Base-by-base conservation (phyloP, 2,888 invertebrate species). In the Serripes groenlandicus region DNA sequence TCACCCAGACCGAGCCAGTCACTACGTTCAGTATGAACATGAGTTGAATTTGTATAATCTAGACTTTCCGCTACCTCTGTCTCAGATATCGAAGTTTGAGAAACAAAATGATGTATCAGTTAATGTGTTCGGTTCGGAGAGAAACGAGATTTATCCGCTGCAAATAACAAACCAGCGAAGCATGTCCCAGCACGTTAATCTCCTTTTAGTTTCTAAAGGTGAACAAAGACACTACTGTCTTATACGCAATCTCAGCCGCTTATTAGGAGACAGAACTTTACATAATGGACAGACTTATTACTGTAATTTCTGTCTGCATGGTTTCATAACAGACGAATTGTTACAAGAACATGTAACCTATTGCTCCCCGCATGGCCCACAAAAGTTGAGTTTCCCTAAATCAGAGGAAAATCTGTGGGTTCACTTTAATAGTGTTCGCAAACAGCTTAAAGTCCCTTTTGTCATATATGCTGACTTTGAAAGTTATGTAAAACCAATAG, bases 271-370 rank as follows among this genome's bases (percentile, higher is more conserved):
- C 35, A 75, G 80, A 64, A 75, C 80, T 1, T 30, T 28, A 11
- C 80, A 80, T 52, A 28, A 75, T 5, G 35, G 77, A 28, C 9
- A 60, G n/a, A 78, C 73, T 21, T 69, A 49, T 37, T 81, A 81
- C 68, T 81, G 76, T 66, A 81, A 81, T 60, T 81, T 49, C 28
- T 81, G 81, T 42, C 52, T 81, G 28, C 73, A 76, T 69, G 77
- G 81, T 5, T 81, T 77, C 56, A 58, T 26, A 18, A 60, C 66
- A n/a, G 34, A 60, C 28, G 73, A 77, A 2, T 68, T 77, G 21
- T 37, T 81, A 9, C 60, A 73, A 5, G 69, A 74, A 1, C 74
- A 81, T 52, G 35, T 69, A 30, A 69, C 69, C n/a, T 81, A 77
- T 32, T 77, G 81, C 37, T 81, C 73, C 28, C 77, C 81, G n/a